Evolutionary conservation across 2,888 invertebrate species (phyloP).

Genomic region (Tethea ocularis): DNA sequence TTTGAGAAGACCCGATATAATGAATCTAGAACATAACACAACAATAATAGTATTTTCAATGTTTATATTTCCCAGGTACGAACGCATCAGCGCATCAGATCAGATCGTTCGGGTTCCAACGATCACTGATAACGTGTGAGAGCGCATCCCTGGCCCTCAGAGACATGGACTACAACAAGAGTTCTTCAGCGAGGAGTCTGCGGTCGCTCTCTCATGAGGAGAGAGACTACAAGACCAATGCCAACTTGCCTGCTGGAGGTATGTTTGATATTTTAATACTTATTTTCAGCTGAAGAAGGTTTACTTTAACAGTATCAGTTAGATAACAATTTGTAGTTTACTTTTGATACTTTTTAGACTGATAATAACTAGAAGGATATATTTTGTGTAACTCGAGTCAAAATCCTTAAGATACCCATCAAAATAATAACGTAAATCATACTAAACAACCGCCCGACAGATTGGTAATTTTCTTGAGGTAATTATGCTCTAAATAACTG

Average conservation of each 20-base stretch:
- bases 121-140: slow-evolving; percentile 81
- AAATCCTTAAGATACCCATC: slow-evolving; percentile 13
- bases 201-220: slow-evolving; percentile 83
- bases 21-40: not conserved
- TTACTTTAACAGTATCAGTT: too few relatives aligned
- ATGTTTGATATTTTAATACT: slow-evolving; percentile 29
- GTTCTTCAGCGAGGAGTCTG: slow-evolving; percentile 78
- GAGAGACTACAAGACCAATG: slow-evolving; percentile 86
- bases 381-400: not conserved
- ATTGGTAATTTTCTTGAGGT: slow-evolving; percentile 48
- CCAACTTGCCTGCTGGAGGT: slow-evolving; percentile 76
- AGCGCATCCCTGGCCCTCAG: slow-evolving; percentile 80
- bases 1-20: not conserved
- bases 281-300: too few relatives aligned
- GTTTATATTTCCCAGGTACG: slow-evolving; percentile 70
- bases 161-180: slow-evolving; percentile 85
- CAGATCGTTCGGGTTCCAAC: slow-evolving; percentile 89
- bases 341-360: not conserved
- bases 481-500: slow-evolving; percentile 72
- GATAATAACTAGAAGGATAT: not conserved
- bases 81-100: slow-evolving; percentile 86
- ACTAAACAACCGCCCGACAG: slow-evolving; percentile 32
- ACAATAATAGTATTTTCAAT: slow-evolving; percentile 1
- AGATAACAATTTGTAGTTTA: not conserved
- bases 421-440: slow-evolving; percentile 35